These are phyloP conservation scores for Pteromalus puparum DNA, from an alignment of 1,140 invertebrate species.

Conservation along the genomic window DNA sequence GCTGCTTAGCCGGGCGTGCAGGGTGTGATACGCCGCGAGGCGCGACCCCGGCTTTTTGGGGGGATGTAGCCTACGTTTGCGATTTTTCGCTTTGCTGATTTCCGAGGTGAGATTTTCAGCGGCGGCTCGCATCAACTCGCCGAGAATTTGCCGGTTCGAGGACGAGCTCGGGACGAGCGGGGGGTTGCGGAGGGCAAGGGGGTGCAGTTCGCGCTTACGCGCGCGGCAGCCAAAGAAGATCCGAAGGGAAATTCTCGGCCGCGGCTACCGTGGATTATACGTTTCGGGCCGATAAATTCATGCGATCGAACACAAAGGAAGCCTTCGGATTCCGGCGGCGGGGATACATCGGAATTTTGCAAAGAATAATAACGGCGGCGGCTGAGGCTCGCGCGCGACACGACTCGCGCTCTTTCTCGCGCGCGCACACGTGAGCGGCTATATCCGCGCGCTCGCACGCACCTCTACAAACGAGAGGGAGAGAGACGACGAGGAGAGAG, in stretches of 20 bases:
- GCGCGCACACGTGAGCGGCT: background rate
- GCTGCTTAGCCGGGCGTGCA: background rate
- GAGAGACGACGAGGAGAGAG: background rate
- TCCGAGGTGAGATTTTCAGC: background rate
- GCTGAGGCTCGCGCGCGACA: background rate
- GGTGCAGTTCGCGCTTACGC: no score
- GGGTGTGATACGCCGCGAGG: background rate
- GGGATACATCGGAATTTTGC: constrained; percentile 45
- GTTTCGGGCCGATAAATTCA: constrained; percentile 37
- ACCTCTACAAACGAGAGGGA: constrained; percentile 1
- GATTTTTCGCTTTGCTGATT: background rate
- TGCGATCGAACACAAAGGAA: constrained; percentile 49
- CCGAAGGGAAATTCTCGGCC: constrained; percentile 30
- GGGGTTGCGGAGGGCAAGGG: no score
- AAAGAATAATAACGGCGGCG: constrained; percentile 51
- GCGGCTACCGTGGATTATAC: background rate
- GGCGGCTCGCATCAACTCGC: background rate
- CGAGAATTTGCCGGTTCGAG: background rate
- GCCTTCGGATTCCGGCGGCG: constrained; percentile 46
- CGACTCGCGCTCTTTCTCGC: background rate
- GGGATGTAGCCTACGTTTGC: background rate
- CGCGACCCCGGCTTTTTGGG: no score
- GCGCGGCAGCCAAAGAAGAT: background rate
- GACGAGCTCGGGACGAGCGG: no score
- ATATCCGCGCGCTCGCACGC: background rate